Base-by-base conservation (phyloP, 1,140 invertebrate genomes). In the Octopus sinensis region DNA sequence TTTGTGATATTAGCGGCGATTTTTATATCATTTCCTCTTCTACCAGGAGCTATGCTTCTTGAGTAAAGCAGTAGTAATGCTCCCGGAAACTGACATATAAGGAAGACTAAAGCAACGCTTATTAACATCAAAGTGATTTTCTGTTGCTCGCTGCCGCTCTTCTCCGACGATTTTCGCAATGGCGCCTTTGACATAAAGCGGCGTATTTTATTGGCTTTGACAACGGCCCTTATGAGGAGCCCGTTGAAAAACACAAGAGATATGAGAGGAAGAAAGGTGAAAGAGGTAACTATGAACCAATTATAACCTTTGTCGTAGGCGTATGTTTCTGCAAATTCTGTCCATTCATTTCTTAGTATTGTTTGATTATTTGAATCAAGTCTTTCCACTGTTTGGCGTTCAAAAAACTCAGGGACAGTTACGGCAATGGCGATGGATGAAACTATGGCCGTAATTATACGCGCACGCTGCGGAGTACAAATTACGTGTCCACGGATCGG, bases 331-430 rank as follows among this genome's bases (percentile, higher is more conserved):
- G 17, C 30, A 13, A 77, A 43, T 51, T 51, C 43, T 53, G 76
- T 23, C 13, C 52, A 77, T 6, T 6, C 43, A 17, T 43, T 52
- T 7, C 7, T 51, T 9, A 77, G 17, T 13, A 52, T 13, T 7
- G 76, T 77, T 13, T 51, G 43, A 51, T 77, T 77, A 0, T 77
- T 6, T 10, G 43, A 53, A 17, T 77, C 43, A 5, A 43, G 17
- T 17, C 43, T 13, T 17, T 77, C 7, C 76, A 77, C n/a, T 5
- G 17, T 51, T 1, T 84, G 85, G 4, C 83, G 84, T 77, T 95
- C 94, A 88, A 94, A 94, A 7, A 93, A 92, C 62, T 94, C 94
- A n/a, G 93, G 92, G n/a, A 93, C 88, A 4, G 93, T 94, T 54
- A 92, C 87, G 53, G 93, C 84, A 68, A 93, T 89, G 85, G 93